Conservation (phyloP, 2,797 vertebrate species). For the Taeniopygia guttata region DNA sequence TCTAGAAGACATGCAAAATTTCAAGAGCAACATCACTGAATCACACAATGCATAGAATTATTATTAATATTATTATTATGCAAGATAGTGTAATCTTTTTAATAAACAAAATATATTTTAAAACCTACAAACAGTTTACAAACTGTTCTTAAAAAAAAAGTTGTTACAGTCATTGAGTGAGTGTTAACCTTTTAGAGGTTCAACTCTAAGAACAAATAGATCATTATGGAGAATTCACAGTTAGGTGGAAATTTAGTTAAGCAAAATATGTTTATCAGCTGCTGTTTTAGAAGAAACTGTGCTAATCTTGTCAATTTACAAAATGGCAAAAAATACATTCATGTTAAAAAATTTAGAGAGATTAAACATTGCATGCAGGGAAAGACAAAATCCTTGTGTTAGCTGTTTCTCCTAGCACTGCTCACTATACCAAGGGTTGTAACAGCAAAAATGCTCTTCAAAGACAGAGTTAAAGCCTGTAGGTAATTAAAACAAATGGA, state of each 20-base stretch:
- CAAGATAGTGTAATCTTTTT: conserved; percentile 38
- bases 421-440: conserved; percentile 17
- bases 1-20: conserved; percentile 70
- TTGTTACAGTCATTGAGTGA: conserved; percentile 29
- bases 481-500: conserved; percentile 46
- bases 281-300: conserved; percentile 28
- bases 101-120: conserved; percentile 36
- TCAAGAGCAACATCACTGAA: conserved; percentile 61
- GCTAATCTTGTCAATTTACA: conserved; percentile 37
- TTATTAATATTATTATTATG: conserved; percentile 60
- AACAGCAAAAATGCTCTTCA: conserved; percentile 53
- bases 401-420: conserved; percentile 33
- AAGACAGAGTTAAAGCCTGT: conserved; percentile 46
- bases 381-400: conserved; percentile 32
- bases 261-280: background rate
- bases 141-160: conserved; percentile 43
- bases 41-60: conserved; percentile 72
- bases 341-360: conserved; percentile 49
- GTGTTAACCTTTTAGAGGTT: conserved; percentile 27
- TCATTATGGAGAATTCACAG: conserved; percentile 34
- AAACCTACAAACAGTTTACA: conserved; percentile 5
- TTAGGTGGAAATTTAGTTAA: conserved; percentile 36
- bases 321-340: conserved; percentile 55
- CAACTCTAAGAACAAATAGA: conserved; percentile 8
- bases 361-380: conserved; percentile 39